Percentiles rank a stretch among this genome's conserved stretches.
Conservation (phyloP, 2,797 vertebrate genomes). For the Aulostomus chinensis region DNA sequence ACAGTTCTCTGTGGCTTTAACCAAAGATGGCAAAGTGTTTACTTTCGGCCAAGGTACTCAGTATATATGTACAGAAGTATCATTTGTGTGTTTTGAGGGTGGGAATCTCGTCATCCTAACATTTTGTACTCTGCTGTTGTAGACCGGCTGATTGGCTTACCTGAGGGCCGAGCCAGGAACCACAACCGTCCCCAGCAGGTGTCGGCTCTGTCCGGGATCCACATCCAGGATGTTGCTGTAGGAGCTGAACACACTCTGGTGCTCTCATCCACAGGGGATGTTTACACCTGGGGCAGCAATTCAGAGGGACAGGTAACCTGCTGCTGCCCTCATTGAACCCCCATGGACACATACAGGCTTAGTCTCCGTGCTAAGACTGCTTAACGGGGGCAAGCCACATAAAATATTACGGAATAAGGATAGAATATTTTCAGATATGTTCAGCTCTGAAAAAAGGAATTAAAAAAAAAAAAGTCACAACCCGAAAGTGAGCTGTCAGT, state of each 20-base stretch:
- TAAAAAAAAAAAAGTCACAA: too few species aligned
- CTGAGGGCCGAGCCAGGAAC: conserved; percentile 82
- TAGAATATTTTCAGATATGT: too few species aligned
- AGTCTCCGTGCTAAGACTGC: too few species aligned
- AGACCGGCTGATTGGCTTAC: conserved; percentile 84
- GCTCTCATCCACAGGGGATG: conserved; percentile 78
- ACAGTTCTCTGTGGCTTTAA: conserved; percentile 83
- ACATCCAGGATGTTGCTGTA: conserved; percentile 79
- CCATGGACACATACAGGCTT: neutral
- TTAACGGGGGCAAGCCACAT: too few species aligned
- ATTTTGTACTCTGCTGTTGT: neutral
- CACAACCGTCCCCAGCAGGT: conserved; percentile 84
- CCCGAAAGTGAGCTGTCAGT: too few species aligned
- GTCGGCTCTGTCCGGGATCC: conserved; percentile 76
- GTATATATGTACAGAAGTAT: too few species aligned
- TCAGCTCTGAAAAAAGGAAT: too few species aligned
- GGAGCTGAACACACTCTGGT: conserved; percentile 83
- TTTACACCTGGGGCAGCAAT: conserved; percentile 86
- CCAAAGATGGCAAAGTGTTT: conserved; percentile 81
- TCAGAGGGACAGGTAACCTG: conserved; percentile 82
- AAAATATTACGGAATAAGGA: too few species aligned
- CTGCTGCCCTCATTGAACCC: neutral
- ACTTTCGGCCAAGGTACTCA: conserved; percentile 80
- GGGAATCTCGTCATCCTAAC: neutral
- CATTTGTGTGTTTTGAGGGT: neutral